A percentile compares a stretch with the other conserved stretches of the same genome.
Evolutionary conservation across 2,888 invertebrate genomes (phyloP).

Genomic region (Trypoxylon attenuatum): DNA sequence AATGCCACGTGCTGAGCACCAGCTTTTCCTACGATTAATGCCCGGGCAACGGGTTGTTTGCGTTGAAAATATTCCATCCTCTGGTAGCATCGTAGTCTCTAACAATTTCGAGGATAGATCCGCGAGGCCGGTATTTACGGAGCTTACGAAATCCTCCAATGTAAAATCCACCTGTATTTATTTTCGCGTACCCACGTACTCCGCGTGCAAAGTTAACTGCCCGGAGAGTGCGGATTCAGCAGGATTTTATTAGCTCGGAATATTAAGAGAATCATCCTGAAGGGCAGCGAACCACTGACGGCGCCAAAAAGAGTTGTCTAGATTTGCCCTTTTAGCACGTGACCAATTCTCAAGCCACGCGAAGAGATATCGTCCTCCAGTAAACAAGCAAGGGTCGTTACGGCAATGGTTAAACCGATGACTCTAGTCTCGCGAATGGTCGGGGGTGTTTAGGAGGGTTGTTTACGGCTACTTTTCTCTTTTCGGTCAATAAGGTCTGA

Average conservation of each 20-base stretch:
- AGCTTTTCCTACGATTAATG: slow-evolving; percentile 66
- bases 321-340: slow-evolving; percentile 39
- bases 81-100: slow-evolving; percentile 23
- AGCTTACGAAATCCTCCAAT: slow-evolving; percentile 16
- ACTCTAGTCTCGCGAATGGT: slow-evolving; percentile 60
- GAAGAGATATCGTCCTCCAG: slow-evolving; percentile 61
- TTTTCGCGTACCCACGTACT: not conserved
- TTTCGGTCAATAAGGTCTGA: slow-evolving; percentile 63
- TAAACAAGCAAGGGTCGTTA: slow-evolving; percentile 70
- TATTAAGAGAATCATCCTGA: too few species aligned
- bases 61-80: slow-evolving; percentile 56
- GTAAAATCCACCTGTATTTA: slow-evolving; percentile 21
- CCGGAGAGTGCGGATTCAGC: too few species aligned
- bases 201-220: not conserved
- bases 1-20: slow-evolving; percentile 56
- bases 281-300: too few species aligned
- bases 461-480: slow-evolving; percentile 66
- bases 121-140: slow-evolving; percentile 36
- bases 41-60: slow-evolving; percentile 58
- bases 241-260: too few species aligned
- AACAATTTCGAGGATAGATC: slow-evolving; percentile 45
- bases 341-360: slow-evolving; percentile 49
- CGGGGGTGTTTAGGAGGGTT: slow-evolving; percentile 67
- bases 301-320: too few species aligned
- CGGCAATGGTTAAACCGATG: slow-evolving; percentile 67